Conservation (phyloP, 2,113 vertebrate species). For the Mesitornis unicolor region DNA sequence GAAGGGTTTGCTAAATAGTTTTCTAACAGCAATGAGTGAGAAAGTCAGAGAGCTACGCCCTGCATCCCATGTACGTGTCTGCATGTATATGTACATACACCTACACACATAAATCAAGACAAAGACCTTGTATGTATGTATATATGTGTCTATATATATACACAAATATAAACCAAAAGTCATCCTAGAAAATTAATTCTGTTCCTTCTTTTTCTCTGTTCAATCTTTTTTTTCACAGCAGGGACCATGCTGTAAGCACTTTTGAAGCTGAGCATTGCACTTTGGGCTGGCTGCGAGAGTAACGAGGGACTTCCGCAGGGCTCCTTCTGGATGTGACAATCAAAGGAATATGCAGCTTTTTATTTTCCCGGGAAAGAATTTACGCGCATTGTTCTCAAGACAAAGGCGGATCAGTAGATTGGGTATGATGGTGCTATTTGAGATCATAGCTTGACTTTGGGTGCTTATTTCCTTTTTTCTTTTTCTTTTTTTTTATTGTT, state of each 20-base stretch:
- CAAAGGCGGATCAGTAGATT: neutral
- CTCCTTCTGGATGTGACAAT: neutral
- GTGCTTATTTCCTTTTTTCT: neutral
- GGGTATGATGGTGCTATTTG: neutral
- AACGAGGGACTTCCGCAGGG: neutral
- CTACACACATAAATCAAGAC: neutral
- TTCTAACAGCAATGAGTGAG: neutral
- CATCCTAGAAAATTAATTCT: neutral
- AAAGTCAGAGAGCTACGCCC: neutral
- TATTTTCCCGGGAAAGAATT: neutral
- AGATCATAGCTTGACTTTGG: neutral
- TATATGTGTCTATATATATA: neutral
- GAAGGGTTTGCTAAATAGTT: neutral
- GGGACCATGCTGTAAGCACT: accelerated
- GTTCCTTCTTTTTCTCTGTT: neutral
- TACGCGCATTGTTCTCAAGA: neutral
- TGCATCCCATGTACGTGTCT: neutral
- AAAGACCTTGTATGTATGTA: no score
- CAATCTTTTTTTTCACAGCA: neutral
- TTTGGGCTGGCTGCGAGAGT: neutral
- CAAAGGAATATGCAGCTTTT: neutral
- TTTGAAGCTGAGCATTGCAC: accelerated
- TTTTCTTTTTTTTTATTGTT: neutral
- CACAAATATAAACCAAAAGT: neutral
- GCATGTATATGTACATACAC: no score